Conservation (phyloP, 2,888 invertebrate species). For the Agriopis marginaria region DNA sequence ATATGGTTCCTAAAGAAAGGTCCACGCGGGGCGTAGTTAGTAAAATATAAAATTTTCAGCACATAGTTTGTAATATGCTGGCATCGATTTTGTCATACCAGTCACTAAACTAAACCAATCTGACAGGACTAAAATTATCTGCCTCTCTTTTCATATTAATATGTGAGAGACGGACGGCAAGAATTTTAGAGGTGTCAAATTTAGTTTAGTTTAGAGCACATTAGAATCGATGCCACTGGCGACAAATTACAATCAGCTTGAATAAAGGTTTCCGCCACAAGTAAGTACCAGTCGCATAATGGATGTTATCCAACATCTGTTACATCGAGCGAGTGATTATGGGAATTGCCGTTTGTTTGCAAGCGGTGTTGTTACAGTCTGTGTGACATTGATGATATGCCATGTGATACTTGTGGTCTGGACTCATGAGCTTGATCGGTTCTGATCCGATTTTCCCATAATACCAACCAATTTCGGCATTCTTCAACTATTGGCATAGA, state of each 20-base stretch:
- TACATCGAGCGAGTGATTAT: conserved; percentile 68
- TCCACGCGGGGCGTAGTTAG: too few species aligned
- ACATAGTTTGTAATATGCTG: too few species aligned
- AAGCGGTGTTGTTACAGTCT: conserved; percentile 56
- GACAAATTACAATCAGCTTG: background rate
- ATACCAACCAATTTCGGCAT: background rate
- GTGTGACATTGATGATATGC: conserved; percentile 52
- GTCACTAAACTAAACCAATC: too few species aligned
- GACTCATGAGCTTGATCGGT: background rate
- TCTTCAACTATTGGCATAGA: background rate
- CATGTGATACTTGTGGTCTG: background rate
- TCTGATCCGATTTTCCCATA: background rate
- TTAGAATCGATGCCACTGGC: too few species aligned
- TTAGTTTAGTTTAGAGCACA: too few species aligned
- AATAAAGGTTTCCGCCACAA: conserved; percentile 58
- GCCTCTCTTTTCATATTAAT: too few species aligned
- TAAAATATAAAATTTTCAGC: background rate
- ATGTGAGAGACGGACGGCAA: too few species aligned
- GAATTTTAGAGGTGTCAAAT: too few species aligned
- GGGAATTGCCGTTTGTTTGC: conserved; percentile 63
- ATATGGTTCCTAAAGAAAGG: too few species aligned
- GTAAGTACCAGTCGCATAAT: conserved; percentile 15
- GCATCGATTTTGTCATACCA: too few species aligned
- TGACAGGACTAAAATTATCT: too few species aligned
- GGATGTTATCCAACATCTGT: conserved; percentile 68